phyloP scores from a whole-genome alignment of 1,140 invertebrate genomes.

The Cardiocondyla obscurior region DNA sequence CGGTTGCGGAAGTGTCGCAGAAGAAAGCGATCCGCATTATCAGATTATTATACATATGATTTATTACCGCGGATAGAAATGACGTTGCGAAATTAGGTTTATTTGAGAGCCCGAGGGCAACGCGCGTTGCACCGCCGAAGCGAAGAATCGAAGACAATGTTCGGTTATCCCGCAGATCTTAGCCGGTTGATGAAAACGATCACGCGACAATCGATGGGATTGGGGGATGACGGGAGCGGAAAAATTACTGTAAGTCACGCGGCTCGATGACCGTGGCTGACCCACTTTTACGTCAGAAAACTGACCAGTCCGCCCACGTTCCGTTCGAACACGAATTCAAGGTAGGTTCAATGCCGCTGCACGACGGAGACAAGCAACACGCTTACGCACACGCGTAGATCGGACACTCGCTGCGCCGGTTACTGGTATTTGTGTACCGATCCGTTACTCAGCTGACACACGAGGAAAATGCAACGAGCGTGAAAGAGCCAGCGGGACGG shows the following conservation, averaged over 20 bases:
- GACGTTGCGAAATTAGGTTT: slow-evolving; percentile 3
- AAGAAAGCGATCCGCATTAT: neutral
- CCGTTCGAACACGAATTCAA: slow-evolving; percentile 73
- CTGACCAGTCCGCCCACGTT: slow-evolving; percentile 81
- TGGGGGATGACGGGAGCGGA: slow-evolving; percentile 37
- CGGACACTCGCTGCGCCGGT: slow-evolving; percentile 32
- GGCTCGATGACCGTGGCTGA: slow-evolving; percentile 77
- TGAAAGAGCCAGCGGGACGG: slow-evolving; percentile 12
- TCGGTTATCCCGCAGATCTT: neutral
- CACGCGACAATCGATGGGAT: slow-evolving; percentile 27
- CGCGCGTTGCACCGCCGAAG: neutral
- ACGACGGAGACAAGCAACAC: slow-evolving; percentile 55
- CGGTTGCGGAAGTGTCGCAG: neutral
- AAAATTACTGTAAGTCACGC: slow-evolving; percentile 67
- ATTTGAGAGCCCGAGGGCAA: neutral
- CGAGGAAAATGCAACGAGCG: slow-evolving; percentile 56
- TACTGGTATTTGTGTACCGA: slow-evolving; percentile 60
- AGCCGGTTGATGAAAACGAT: neutral
- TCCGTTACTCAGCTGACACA: slow-evolving; percentile 71
- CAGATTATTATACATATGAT: neutral
- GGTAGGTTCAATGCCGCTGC: slow-evolving; percentile 81
- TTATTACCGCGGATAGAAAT: neutral
- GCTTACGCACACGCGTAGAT: slow-evolving; percentile 24
- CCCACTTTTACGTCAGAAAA: slow-evolving; percentile 78
- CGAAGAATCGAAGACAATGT: neutral